Conservation (phyloP, 2,113 vertebrate genomes). For the Hyperopisus bebe region DNA sequence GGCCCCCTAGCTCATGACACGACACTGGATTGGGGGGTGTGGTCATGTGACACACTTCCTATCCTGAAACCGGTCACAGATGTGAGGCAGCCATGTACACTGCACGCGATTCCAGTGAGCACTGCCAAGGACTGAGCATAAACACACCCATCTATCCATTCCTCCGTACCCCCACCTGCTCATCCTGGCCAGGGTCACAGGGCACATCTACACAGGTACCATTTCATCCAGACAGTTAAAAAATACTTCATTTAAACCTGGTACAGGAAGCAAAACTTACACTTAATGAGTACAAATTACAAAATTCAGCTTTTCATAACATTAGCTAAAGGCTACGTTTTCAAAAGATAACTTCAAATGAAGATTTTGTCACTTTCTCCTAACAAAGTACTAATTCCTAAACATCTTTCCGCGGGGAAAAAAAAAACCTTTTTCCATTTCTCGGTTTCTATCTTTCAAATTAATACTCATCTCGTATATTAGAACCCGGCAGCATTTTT, state of each 20-base stretch:
- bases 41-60: neutral
- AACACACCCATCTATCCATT: neutral
- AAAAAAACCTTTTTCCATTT: neutral
- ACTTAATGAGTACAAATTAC: neutral
- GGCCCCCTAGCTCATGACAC: neutral
- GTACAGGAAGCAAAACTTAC: neutral
- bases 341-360: neutral
- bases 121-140: neutral
- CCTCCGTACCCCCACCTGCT: neutral
- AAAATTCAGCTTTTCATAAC: neutral
- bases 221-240: neutral
- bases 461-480: neutral
- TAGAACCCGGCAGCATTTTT: neutral
- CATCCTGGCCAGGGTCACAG: neutral
- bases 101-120: neutral
- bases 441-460: neutral
- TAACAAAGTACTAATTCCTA: neutral
- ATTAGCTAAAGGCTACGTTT: neutral
- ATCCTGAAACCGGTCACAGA: neutral
- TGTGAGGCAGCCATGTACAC: neutral
- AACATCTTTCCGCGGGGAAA: neutral
- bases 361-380: neutral
- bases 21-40: neutral
- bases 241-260: neutral
- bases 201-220: neutral